Evolutionary conservation across 2,888 invertebrate species (phyloP).

Genomic region (Acleris sparsana): DNA sequence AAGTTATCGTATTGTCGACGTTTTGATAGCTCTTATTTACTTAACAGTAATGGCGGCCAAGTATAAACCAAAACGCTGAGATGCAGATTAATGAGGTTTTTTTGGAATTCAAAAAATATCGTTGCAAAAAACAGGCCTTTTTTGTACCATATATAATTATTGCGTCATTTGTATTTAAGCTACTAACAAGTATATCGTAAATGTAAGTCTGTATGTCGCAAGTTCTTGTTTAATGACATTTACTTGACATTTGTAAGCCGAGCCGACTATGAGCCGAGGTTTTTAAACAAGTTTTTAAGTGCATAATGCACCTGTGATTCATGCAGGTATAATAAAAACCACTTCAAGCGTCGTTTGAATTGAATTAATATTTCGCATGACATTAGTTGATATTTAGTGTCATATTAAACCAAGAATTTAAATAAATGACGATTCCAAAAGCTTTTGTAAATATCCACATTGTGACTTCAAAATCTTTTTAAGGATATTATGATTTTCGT

Average conservation of each 20-base stretch:
- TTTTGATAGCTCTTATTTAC: too few species aligned
- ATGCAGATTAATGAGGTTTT: too few species aligned
- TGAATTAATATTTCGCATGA: constrained; percentile 16
- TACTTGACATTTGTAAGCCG: constrained; percentile 32
- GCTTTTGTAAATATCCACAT: constrained; percentile 12
- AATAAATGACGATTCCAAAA: constrained; percentile 10
- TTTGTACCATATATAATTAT: too few species aligned
- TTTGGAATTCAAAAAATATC: too few species aligned
- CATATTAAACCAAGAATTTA: constrained; percentile 8
- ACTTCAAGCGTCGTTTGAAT: constrained; percentile 14
- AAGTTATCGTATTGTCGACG: too few species aligned
- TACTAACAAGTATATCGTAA: too few species aligned
- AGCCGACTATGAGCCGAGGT: constrained; percentile 4
- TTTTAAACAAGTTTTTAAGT: constrained; percentile 28
- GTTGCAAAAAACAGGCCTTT: too few species aligned
- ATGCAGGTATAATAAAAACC: constrained; percentile 15
- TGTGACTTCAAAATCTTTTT: neutral
- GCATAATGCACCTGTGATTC: constrained; percentile 30
- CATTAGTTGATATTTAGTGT: constrained; percentile 19
- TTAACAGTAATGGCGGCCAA: too few species aligned
- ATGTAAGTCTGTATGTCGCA: neutral
- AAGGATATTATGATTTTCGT: neutral
- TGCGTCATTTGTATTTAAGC: too few species aligned
- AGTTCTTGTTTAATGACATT: constrained; percentile 32
- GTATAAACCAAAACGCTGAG: too few species aligned